Base-by-base conservation (phyloP, 2,888 invertebrate species). In the Nymphalis c-album region DNA sequence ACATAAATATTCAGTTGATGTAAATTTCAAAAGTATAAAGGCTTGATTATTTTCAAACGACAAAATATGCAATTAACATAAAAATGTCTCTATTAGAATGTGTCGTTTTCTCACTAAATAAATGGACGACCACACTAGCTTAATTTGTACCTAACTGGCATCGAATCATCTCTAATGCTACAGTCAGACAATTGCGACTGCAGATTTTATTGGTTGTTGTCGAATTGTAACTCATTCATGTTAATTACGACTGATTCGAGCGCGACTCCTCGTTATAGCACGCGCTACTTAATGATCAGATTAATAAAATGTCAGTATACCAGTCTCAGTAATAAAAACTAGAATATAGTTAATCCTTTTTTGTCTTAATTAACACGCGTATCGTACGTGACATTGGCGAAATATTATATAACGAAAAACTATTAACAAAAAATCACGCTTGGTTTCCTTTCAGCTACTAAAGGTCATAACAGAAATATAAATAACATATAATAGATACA, bases 181-280 rank as follows among this genome's bases (percentile, higher is more conserved):
- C 20, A 47, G 7, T n/a, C n/a, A 47, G 1, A 50, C 10, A 20
- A 50, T 20, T 18, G 40, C 40, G 40, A 40, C 40, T 40, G 40
- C 13, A 4, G 40, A 13, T 2, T 40, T 40, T 13, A 13, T 40
- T 13, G 3, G 4, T 40, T 40, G 4, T 40, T 4, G 40, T 53
- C 13, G 6, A 16, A 76, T 76, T 74, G 73, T 73, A 75, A 76
- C 77, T 80, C 77, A 78, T 77, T 76, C 71, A 67, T 69, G 75
- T 82, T 80, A 78, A 83, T 75, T 77, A 79, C 81, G 82, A 81
- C 77, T 79, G 83, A 85, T 86, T 80, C 80, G 74, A 68, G 17
- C 35, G 67, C 72, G 64, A 67, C 74, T 64, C 62, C 77, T 73
- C 8, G 20, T 18, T 51, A 76, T 76, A 67, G 67, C 64, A 64